These are phyloP conservation scores for Volucella inanis DNA, from an alignment of 2,888 invertebrate genomes.

Conservation along the genomic window DNA sequence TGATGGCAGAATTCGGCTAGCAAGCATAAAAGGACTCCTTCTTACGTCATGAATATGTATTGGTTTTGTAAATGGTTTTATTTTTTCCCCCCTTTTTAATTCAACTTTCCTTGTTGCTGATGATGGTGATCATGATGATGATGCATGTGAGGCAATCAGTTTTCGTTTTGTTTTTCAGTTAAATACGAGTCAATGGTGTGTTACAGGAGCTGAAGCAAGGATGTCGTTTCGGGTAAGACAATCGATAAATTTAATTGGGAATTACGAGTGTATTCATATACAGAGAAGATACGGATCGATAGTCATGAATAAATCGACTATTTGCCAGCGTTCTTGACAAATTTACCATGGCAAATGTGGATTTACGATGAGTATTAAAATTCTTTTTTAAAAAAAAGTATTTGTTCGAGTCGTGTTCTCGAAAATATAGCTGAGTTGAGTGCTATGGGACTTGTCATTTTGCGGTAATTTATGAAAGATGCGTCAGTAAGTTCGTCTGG, in stretches of 20 bases:
- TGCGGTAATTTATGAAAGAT: constrained; percentile 28
- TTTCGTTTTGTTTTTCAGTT: constrained; percentile 9
- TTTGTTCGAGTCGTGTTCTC: neutral
- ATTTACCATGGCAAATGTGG: constrained; percentile 2
- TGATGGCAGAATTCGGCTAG: constrained; percentile 15
- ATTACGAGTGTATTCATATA: constrained; percentile 3
- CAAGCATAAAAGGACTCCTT: constrained; percentile 21
- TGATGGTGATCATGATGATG: constrained; percentile 40
- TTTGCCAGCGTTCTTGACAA: constrained; percentile 37
- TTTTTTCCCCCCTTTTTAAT: constrained; percentile 21
- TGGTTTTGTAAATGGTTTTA: neutral
- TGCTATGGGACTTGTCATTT: constrained; percentile 8
- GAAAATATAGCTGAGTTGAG: constrained; percentile 33
- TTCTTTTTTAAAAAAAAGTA: neutral
- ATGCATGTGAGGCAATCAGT: constrained; percentile 42
- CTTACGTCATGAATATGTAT: constrained; percentile 54
- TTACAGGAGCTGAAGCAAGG: neutral
- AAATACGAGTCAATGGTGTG: constrained; percentile 49
- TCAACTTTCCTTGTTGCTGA: constrained; percentile 6
- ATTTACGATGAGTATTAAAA: constrained; percentile 36
- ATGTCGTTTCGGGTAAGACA: constrained; percentile 20
- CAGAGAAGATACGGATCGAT: constrained; percentile 19
- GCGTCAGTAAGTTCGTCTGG: neutral
- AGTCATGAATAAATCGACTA: constrained; percentile 59
- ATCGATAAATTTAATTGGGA: constrained; percentile 69